phyloP scores from a whole-genome alignment of 2,113 vertebrate species.

The Glaucidium brasilianum region DNA sequence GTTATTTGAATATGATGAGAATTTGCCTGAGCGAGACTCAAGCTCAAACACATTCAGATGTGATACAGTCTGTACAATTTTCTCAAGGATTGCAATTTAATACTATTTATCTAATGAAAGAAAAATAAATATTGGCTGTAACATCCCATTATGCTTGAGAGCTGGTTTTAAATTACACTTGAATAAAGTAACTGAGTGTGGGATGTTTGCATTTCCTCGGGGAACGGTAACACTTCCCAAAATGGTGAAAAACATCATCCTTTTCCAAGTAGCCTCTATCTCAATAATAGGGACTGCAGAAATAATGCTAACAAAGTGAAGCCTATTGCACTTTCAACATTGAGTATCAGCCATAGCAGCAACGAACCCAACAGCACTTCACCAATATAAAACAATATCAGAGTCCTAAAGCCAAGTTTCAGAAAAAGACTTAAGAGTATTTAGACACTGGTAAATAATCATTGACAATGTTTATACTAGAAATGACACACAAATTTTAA shows the following conservation, averaged over 20 bases:
- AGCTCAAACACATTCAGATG: constrained; percentile 62
- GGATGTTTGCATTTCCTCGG: constrained; percentile 13
- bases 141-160: constrained; percentile 52
- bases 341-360: not conserved
- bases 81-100: constrained; percentile 71
- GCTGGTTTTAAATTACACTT: constrained; percentile 24
- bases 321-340: not conserved
- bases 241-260: not conserved
- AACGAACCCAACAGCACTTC: not conserved
- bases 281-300: not conserved
- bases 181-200: constrained; percentile 27
- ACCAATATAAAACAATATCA: not conserved
- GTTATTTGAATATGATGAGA: constrained; percentile 69
- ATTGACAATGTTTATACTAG: not conserved
- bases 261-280: not conserved
- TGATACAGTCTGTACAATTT: constrained; percentile 51
- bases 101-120: constrained; percentile 75
- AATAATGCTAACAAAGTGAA: not conserved
- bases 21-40: constrained; percentile 60
- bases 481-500: not conserved
- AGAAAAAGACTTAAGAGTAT: not conserved
- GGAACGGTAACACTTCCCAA: not conserved
- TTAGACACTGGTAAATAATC: not conserved
- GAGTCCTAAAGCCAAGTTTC: not conserved
- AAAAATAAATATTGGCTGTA: constrained; percentile 70